phyloP scores from a whole-genome alignment of 2,797 vertebrate genomes.

The Manis pentadactyla region DNA sequence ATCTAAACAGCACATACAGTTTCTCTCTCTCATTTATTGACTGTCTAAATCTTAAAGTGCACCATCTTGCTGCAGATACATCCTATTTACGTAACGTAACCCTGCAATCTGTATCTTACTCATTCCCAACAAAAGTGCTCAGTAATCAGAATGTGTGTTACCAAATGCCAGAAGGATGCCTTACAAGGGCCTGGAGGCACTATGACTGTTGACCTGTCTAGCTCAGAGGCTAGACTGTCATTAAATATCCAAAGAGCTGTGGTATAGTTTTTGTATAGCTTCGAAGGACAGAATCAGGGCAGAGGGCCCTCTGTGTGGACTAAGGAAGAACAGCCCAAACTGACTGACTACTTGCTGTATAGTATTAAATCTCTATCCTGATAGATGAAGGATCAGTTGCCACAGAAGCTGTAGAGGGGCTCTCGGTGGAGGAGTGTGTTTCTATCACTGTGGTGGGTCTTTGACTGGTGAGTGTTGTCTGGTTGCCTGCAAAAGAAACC shows the following conservation, averaged over 20 bases:
- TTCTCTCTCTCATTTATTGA: not conserved
- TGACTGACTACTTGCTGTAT: not conserved
- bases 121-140: not conserved
- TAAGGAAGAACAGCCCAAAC: not conserved
- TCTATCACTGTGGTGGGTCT: not conserved
- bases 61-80: not conserved
- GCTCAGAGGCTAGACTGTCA: not conserved
- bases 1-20: not conserved
- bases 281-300: not conserved
- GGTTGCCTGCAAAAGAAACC: not conserved
- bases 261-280: not conserved
- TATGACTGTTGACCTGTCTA: not conserved
- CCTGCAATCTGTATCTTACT: not conserved
- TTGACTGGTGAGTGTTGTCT: not conserved
- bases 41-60: not conserved
- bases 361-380: no score
- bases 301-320: not conserved
- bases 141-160: not conserved
- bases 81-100: not conserved
- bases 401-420: rapidly evolving
- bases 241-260: not conserved
- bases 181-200: no score
- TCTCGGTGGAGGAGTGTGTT: not conserved
- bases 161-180: not conserved
- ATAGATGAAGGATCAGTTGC: not conserved